Base-by-base conservation (phyloP, 2,888 invertebrate species). In the Orthosia gothica region DNA sequence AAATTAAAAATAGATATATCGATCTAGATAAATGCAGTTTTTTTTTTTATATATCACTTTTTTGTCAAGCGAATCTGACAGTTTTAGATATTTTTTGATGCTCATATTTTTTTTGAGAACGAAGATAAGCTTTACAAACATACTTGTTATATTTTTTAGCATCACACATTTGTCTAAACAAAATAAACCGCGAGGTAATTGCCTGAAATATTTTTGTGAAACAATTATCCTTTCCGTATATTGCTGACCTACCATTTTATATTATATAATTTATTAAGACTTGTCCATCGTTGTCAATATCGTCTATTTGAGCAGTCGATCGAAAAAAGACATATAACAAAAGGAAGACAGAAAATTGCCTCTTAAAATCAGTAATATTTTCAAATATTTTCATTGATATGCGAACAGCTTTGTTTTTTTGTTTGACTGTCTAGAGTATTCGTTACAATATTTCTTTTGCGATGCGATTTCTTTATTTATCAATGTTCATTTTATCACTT, bases 221-320 rank as follows among this genome's bases (percentile, higher is more conserved):
- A 74, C 61, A 50, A 63, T 79, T 85, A 82, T 77, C 68, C 59
- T 73, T 62, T 54, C 40, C 68, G 66, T 76, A 79, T 70, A 83
- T 74, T 76, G 69, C 75, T 77, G 61, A 77, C 76, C 67, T 57
- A 47, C 59, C 23, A 49, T 78, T 54, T 73, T 79, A 20, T 70
- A 18, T 79, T 71, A 70, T 79, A 80, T 72, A 79, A 74, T 76
- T 75, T 70, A 74, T 67, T 79, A 70, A 71, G 50, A 68, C 70
- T 57, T 58, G 61, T 75, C 62, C 47, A 64, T 75, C 64, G 62
- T 65, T 65, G 66, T 74, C 76, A 71, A 73, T 65, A 70, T 63
- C 40, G 23, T 40, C 23, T 40, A 70, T 59, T 73, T 68, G 72
- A 74, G 61, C 67, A 70, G 55, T 68, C 74, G 55, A 50, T 50